phyloP scores from a whole-genome alignment of 2,797 vertebrate species.

The Gymnoscopelus microlampas region DNA sequence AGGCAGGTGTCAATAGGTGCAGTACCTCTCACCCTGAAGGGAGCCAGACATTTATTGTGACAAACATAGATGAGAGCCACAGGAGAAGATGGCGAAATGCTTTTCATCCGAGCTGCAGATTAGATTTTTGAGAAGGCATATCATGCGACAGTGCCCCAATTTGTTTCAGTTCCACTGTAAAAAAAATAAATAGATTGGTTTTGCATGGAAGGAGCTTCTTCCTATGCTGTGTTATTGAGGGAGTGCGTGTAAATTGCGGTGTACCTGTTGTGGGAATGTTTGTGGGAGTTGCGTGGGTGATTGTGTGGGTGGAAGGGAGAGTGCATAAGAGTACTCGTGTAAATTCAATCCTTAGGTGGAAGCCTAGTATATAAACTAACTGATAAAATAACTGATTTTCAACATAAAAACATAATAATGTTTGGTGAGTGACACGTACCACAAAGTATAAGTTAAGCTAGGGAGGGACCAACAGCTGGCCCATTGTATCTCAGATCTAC shows the following conservation, averaged over 20 bases:
- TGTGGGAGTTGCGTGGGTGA: slow-evolving; percentile 4
- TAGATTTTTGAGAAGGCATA: slow-evolving; percentile 22
- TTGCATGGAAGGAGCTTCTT: background rate
- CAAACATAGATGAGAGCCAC: slow-evolving; percentile 1
- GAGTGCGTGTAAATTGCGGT: background rate
- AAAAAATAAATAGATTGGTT: slow-evolving; percentile 6
- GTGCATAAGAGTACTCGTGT: no score
- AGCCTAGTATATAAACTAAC: no score
- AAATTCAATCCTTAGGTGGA: no score
- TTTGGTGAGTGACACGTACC: no score
- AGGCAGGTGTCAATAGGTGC: slow-evolving; percentile 17
- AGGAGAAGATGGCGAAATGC: background rate
- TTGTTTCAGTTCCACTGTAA: background rate
- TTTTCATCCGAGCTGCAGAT: slow-evolving; percentile 25
- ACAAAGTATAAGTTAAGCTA: no score
- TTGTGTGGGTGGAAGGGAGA: background rate
- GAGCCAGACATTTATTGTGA: slow-evolving; percentile 45
- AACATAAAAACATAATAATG: no score
- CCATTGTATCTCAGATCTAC: slow-evolving; percentile 14
- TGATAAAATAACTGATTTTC: no score
- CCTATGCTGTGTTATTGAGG: background rate
- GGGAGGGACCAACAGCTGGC: slow-evolving; percentile 37
- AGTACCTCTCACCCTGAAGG: background rate
- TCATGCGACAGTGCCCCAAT: slow-evolving; percentile 4
- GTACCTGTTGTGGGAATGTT: slow-evolving; percentile 1